Evolutionary conservation across 2,797 vertebrate genomes (phyloP).

Genomic region (Parauchenoglanis ngamensis): DNA sequence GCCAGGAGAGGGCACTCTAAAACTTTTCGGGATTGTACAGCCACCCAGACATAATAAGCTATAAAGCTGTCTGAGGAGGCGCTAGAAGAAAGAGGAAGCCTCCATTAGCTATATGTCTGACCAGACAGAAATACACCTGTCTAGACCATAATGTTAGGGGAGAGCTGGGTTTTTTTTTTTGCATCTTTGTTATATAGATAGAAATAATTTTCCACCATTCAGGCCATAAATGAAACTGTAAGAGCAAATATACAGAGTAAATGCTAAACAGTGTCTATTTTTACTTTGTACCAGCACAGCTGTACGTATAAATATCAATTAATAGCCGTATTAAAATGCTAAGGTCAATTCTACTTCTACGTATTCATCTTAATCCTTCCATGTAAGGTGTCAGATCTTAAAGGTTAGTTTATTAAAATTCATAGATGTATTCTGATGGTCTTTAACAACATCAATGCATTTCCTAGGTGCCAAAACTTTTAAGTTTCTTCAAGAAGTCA

Average conservation of each 20-base stretch:
- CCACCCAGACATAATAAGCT: slow-evolving; percentile 20
- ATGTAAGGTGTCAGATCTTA: not conserved
- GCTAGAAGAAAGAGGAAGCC: slow-evolving; percentile 2
- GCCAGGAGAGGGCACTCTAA: slow-evolving; percentile 68
- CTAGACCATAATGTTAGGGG: slow-evolving; percentile 7
- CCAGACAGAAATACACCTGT: slow-evolving; percentile 32
- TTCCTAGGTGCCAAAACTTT: not conserved
- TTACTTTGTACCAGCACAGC: not conserved
- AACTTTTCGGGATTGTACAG: slow-evolving; percentile 45
- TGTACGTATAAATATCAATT: not conserved
- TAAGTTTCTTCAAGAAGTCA: not conserved
- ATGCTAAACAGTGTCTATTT: not conserved
- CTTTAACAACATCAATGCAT: not conserved
- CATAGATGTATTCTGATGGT: not conserved
- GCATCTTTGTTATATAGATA: not conserved
- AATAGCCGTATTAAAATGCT: not conserved
- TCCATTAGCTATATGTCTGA: slow-evolving; percentile 31
- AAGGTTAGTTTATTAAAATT: not conserved
- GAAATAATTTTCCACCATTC: slow-evolving; percentile 5
- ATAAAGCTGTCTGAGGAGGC: slow-evolving; percentile 6
- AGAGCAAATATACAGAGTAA: not conserved
- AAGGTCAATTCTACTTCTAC: not conserved
- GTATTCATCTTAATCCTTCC: not conserved
- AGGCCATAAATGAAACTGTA: not conserved
- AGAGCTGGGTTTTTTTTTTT: not conserved